phyloP scores from a whole-genome alignment of 2,797 vertebrate genomes.

The Dromococcyx pavoninus region DNA sequence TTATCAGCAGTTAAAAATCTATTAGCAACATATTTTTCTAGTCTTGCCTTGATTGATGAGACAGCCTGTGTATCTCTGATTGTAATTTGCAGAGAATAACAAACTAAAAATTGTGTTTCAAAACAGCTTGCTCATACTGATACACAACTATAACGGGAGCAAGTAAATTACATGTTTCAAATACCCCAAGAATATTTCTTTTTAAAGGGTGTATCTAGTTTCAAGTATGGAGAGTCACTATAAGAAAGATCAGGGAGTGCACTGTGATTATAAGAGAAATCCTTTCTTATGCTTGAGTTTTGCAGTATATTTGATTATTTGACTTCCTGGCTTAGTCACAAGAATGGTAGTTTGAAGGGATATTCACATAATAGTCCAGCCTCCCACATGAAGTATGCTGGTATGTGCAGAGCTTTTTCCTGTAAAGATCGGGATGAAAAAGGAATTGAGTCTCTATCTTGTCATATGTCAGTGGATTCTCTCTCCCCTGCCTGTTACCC shows the following conservation, averaged over 20 bases:
- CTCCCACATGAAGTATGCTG: background rate
- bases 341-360: background rate
- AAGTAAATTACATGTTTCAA: background rate
- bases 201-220: background rate
- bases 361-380: background rate
- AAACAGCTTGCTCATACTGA: background rate
- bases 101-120: background rate
- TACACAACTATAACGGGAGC: background rate
- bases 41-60: background rate
- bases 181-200: background rate
- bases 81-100: background rate
- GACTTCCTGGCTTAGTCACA: background rate
- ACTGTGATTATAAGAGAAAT: background rate
- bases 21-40: background rate
- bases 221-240: background rate
- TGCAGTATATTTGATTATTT: background rate
- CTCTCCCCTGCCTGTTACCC: background rate
- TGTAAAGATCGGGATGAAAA: background rate
- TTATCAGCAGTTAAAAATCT: background rate
- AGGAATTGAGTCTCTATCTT: background rate
- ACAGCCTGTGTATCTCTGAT: background rate
- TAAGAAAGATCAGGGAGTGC: background rate
- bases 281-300: background rate
- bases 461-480: background rate
- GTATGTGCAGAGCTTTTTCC: background rate